These are phyloP conservation scores for Trichomalopsis sarcophagae DNA, from an alignment of 1,140 invertebrate genomes.

Conservation along the genomic window DNA sequence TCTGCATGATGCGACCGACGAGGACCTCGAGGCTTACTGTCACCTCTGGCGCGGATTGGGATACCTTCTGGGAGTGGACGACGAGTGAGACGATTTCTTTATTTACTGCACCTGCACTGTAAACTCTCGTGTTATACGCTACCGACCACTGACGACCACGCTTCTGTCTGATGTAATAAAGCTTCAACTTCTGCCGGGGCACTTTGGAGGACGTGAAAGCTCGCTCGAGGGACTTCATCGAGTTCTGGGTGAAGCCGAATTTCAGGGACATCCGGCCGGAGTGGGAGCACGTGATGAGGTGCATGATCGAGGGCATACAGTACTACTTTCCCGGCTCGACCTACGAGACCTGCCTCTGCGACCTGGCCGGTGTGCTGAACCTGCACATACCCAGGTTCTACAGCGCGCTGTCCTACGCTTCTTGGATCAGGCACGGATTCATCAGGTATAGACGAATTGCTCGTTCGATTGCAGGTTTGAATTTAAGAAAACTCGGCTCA, in stretches of 20 bases:
- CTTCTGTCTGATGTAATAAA: conserved; percentile 55
- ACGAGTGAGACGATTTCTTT: conserved; percentile 74
- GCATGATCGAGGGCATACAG: conserved; percentile 64
- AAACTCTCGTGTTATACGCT: too few species aligned
- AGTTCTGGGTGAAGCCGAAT: conserved; percentile 68
- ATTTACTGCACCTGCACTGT: too few species aligned
- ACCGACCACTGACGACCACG: conserved; percentile 59
- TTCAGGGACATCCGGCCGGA: conserved; percentile 64
- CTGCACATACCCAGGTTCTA: conserved; percentile 63
- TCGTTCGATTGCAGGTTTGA: not conserved
- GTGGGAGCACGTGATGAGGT: conserved; percentile 73
- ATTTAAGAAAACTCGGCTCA: too few species aligned
- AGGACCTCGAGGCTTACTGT: conserved; percentile 83
- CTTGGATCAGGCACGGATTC: conserved; percentile 54
- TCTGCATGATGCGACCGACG: conserved; percentile 72
- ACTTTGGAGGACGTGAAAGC: conserved; percentile 67
- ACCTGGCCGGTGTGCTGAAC: conserved; percentile 63
- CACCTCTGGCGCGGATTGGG: conserved; percentile 90
- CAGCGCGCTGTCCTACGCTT: conserved; percentile 57
- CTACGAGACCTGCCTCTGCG: conserved; percentile 64
- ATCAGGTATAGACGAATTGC: conserved; percentile 44
- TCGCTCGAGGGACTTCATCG: conserved; percentile 68
- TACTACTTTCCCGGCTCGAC: conserved; percentile 62
- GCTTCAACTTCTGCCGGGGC: conserved; percentile 77
- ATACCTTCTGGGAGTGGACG: conserved; percentile 86